Percentiles rank a stretch among this genome's conserved stretches.
Evolutionary conservation across 2,797 vertebrate species (phyloP).

Genomic region (Coranthus polyacanthus): DNA sequence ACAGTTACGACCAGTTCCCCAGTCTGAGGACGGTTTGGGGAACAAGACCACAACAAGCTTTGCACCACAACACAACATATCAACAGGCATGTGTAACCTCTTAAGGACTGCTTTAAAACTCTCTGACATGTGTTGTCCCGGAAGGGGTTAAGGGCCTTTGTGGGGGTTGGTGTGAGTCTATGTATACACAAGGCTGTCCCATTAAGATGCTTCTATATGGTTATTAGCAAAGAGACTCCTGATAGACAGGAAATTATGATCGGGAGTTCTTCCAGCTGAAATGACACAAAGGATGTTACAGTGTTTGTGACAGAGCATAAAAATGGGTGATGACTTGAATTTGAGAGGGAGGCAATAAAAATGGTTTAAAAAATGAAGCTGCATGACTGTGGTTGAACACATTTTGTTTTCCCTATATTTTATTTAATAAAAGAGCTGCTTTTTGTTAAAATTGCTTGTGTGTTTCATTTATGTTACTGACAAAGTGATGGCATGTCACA

Average conservation of each 20-base stretch:
- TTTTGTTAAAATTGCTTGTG: conserved; percentile 25
- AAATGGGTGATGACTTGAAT: conserved; percentile 31
- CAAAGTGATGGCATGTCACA: conserved; percentile 29
- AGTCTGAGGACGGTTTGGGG: conserved; percentile 43
- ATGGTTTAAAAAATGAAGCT: conserved; percentile 22
- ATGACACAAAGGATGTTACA: conserved; percentile 9
- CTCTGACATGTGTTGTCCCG: conserved; percentile 70
- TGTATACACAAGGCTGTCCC: conserved; percentile 35
- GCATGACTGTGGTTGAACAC: conserved; percentile 41
- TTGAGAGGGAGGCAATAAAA: conserved; percentile 46
- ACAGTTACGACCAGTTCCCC: conserved; percentile 46
- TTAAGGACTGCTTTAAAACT: conserved; percentile 65
- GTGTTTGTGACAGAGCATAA: conserved; percentile 10
- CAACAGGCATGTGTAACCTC: conserved; percentile 72
- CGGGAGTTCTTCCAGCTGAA: conserved; percentile 6
- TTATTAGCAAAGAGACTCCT: conserved; percentile 46
- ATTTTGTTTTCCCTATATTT: conserved; percentile 28
- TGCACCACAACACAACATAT: conserved; percentile 69
- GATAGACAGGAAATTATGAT: conserved; percentile 49
- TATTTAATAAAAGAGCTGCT: conserved; percentile 34
- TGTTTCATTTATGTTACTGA: conserved; percentile 27
- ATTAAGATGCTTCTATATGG: conserved; percentile 63
- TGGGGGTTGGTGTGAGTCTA: conserved; percentile 48
- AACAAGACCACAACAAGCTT: conserved; percentile 76
- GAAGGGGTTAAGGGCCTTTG: conserved; percentile 54